Conservation (phyloP, 2,888 invertebrate genomes). For the Pediacus dermestoides region DNA sequence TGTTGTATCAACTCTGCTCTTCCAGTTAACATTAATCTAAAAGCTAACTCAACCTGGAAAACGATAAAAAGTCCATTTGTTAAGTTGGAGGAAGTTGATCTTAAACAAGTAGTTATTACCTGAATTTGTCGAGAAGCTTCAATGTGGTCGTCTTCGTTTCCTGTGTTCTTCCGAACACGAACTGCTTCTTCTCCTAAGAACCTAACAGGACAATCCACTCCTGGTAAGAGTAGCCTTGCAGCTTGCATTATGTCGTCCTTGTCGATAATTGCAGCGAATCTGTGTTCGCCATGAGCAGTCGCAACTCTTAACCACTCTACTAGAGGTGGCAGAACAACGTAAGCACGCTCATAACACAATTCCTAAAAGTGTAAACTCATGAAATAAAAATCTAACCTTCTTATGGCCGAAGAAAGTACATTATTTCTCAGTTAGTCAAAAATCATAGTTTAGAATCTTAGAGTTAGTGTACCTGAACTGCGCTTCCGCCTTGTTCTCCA, state of each 20-base stretch:
- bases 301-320: conserved; percentile 88
- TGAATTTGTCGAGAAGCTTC: conserved; percentile 47
- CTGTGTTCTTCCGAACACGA: conserved; percentile 45
- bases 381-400: not conserved
- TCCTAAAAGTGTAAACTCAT: conserved; percentile 52
- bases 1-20: conserved; percentile 74
- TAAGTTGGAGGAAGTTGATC: not conserved
- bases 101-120: conserved; percentile 22
- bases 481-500: conserved; percentile 42
- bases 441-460: no score
- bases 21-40: conserved; percentile 76
- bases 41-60: conserved; percentile 64
- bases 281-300: conserved; percentile 77
- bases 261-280: conserved; percentile 70
- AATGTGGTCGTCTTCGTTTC: conserved; percentile 44
- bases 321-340: conserved; percentile 82
- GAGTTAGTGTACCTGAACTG: conserved; percentile 37
- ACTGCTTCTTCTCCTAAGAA: conserved; percentile 62
- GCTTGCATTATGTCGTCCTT: conserved; percentile 86
- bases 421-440: conserved; percentile 3
- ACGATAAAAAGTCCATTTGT: conserved; percentile 7
- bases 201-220: conserved; percentile 84
- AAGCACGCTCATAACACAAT: conserved; percentile 81
- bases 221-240: conserved; percentile 77
- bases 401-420: conserved; percentile 2